Evolutionary conservation across 2,113 vertebrate species (phyloP), one percentile per base, ranked within the genome.

Genomic region (Trogon surrucura): DNA sequence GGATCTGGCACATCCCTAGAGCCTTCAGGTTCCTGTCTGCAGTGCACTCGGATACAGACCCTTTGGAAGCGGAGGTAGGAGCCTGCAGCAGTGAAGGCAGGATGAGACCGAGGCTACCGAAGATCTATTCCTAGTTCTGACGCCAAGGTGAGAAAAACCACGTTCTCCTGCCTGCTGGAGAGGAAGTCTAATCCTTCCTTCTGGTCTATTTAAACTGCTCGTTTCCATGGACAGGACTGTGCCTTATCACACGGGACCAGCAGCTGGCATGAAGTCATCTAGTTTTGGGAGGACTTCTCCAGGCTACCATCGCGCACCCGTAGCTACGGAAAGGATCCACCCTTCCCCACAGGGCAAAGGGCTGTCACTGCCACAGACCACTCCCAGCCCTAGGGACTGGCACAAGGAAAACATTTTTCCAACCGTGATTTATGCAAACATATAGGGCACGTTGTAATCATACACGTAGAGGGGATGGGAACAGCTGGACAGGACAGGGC

Each of bases 61-160:
- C 70, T 80, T 12, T 54, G 67, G 70, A 82, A 91, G 65, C 58
- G 45, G 57, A 94, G 89, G 48, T 3, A 84, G 0, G 0, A 88
- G 77, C 92, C 83, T 56, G 56, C 70, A 67, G 93, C 73, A 79
- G 65, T 9, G 69, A 48, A 77, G 66, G 80, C 69, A 78, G 80
- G 77, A 66, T 86, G 61, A 88, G 64, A 48, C 51, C 36, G 26
- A 81, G 93, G 78, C 81, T 48, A 89, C 84, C 74, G 23, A 67
- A 91, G 86, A 85, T 77, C 89, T 85, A 15, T 53, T 92, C 81
- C 91, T 54, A 26, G 13, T 54, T 95, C 84, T 92, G 93, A 82
- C 89, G 69, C 41, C 88, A 74, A 94, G 85, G 88, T 80, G 92
- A 92, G 94, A 78, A 92, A 70, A 85, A 41, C 38, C 79, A 80